Percentiles rank a stretch among this genome's conserved stretches.
Evolutionary conservation across 2,113 vertebrate genomes (phyloP).

Genomic region (Crotalus tigris): DNA sequence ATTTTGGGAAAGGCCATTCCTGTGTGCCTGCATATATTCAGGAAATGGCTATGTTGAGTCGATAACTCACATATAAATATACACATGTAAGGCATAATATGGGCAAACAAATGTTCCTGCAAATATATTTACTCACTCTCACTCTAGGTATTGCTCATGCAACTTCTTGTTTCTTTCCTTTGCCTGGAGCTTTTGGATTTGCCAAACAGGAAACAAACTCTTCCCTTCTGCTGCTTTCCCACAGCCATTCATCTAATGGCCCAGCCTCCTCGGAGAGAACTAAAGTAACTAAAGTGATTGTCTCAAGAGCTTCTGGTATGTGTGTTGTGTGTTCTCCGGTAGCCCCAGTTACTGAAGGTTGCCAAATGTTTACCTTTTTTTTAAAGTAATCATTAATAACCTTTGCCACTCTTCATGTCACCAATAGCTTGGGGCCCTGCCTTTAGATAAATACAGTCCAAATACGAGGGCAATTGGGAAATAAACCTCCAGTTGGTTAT

Average conservation of each 20-base stretch:
- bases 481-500: too few relatives aligned
- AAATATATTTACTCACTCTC: constrained; percentile 31
- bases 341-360: neutral
- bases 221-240: neutral
- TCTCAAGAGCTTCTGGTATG: neutral
- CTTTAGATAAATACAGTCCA: neutral
- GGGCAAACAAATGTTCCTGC: constrained; percentile 43
- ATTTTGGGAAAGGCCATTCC: neutral
- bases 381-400: neutral
- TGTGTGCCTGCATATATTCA: neutral
- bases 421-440: too few relatives aligned
- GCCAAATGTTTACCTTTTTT: neutral
- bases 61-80: neutral
- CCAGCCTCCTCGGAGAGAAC: neutral
- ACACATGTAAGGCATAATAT: constrained; percentile 49
- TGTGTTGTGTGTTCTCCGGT: neutral
- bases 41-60: neutral
- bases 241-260: neutral
- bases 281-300: neutral
- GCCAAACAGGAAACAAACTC: constrained; percentile 34
- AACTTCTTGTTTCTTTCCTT: neutral
- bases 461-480: neutral
- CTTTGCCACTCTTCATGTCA: neutral
- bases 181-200: constrained; percentile 54
- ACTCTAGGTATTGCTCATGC: neutral